Evolutionary conservation across 53 echinoderm and acorn worm species (phyloP).

Genomic region (Actinopyga echinites): DNA sequence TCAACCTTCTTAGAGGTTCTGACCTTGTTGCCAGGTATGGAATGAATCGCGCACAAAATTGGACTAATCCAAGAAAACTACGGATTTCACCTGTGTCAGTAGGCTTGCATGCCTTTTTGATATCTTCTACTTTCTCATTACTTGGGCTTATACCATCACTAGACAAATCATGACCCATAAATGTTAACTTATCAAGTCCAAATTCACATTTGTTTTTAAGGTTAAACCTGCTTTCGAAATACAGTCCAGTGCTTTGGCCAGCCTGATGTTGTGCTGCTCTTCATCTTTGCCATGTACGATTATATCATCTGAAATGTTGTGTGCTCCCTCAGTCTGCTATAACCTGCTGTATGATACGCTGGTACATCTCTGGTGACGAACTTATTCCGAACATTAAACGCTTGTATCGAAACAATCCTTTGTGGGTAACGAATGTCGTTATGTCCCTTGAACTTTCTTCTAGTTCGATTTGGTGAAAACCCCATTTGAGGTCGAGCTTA

Average conservation of each 20-base stretch:
- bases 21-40: slow-evolving; percentile 37
- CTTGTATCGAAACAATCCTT: slow-evolving; percentile 45
- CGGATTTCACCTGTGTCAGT: slow-evolving; percentile 15
- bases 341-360: slow-evolving; percentile 41
- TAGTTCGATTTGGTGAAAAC: too few relatives aligned
- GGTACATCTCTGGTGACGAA: slow-evolving; percentile 51
- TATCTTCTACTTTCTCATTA: slow-evolving; percentile 13
- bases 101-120: slow-evolving; percentile 21
- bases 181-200: slow-evolving; percentile 18
- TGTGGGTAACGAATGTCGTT: slow-evolving; percentile 62
- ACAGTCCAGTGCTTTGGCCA: too few relatives aligned
- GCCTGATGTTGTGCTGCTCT: background rate
- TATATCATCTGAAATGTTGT: slow-evolving; percentile 60
- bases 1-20: slow-evolving; percentile 44
- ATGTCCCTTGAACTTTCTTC: slow-evolving; percentile 42
- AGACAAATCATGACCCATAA: slow-evolving; percentile 35
- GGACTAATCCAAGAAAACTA: slow-evolving; percentile 42
- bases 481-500: slow-evolving; percentile 67
- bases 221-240: too few relatives aligned
- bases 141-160: background rate
- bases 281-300: slow-evolving; percentile 47
- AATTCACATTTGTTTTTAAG: slow-evolving; percentile 16
- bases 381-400: slow-evolving; percentile 48
- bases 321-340: slow-evolving; percentile 32
- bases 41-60: slow-evolving; percentile 41